Conservation (phyloP, 2,113 vertebrate species). For the Nothoprocta perdicaria region DNA sequence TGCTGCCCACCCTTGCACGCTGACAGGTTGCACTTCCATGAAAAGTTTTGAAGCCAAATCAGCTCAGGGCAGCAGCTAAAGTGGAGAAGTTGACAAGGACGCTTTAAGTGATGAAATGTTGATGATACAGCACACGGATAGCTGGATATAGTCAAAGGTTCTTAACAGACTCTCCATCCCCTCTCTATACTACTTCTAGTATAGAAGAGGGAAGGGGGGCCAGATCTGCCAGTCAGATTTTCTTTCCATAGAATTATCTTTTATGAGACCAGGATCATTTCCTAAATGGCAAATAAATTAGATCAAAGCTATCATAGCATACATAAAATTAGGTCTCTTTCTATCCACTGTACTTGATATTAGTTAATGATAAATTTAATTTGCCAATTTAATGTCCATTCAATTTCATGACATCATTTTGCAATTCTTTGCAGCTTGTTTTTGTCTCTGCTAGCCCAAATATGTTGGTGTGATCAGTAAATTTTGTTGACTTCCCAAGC, state of each 20-base stretch:
- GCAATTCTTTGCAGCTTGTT: background rate
- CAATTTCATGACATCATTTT: background rate
- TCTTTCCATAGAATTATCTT: background rate
- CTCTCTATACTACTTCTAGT: background rate
- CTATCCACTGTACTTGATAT: background rate
- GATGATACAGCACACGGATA: rapidly evolving
- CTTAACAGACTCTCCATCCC: background rate
- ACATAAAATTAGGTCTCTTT: background rate
- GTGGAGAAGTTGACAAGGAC: background rate
- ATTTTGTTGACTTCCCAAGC: background rate
- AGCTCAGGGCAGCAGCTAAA: background rate
- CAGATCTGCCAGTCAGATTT: background rate
- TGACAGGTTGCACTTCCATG: rapidly evolving
- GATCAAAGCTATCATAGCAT: background rate
- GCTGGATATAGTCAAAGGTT: background rate
- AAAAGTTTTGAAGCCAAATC: background rate
- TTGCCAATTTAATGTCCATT: background rate
- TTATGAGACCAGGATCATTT: background rate
- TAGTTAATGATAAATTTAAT: background rate
- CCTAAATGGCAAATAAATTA: background rate
- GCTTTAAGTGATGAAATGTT: background rate
- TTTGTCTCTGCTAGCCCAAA: background rate
- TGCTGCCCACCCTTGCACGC: background rate
- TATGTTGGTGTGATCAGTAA: background rate
- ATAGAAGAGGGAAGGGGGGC: background rate